These are phyloP conservation scores for Poeciliopsis infans DNA, from an alignment of 2,797 vertebrate species.

Conservation along the genomic window DNA sequence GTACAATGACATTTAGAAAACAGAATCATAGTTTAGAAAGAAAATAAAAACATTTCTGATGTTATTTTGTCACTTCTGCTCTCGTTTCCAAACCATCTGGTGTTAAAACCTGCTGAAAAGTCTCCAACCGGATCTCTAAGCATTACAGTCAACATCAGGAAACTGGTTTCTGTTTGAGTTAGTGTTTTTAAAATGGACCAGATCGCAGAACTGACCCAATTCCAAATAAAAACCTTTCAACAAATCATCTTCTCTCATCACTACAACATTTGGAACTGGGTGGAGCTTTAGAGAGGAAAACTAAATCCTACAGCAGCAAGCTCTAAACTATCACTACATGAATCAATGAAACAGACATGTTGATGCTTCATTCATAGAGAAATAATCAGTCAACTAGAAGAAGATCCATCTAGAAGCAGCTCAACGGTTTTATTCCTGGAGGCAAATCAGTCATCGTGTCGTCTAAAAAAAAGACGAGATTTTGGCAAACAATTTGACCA, in stretches of 20 bases:
- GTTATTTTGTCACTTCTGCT: neutral
- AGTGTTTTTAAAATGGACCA: slow-evolving; percentile 17
- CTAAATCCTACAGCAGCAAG: slow-evolving; percentile 6
- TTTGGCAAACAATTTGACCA: slow-evolving; percentile 43
- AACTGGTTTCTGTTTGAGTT: slow-evolving; percentile 3
- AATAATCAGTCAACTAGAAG: neutral
- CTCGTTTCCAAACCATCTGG: neutral
- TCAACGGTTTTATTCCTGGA: slow-evolving; percentile 7
- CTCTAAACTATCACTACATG: neutral
- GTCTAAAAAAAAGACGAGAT: neutral
- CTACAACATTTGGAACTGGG: slow-evolving; percentile 22
- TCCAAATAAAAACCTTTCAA: slow-evolving; percentile 27
- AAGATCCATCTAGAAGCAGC: slow-evolving; percentile 12
- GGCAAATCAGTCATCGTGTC: slow-evolving; percentile 4
- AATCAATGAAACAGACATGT: neutral
- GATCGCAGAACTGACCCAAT: slow-evolving; percentile 1
- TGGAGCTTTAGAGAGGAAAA: neutral
- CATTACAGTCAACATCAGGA: neutral
- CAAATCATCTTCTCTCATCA: neutral
- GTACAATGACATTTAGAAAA: neutral
- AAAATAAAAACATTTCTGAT: neutral
- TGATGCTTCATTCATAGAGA: neutral
- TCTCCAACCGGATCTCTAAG: slow-evolving; percentile 43
- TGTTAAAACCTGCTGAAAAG: slow-evolving; percentile 5
- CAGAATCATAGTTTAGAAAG: neutral